Base-by-base conservation (phyloP, 2,888 invertebrate genomes). In the Drosophila pseudotalamancana region DNA sequence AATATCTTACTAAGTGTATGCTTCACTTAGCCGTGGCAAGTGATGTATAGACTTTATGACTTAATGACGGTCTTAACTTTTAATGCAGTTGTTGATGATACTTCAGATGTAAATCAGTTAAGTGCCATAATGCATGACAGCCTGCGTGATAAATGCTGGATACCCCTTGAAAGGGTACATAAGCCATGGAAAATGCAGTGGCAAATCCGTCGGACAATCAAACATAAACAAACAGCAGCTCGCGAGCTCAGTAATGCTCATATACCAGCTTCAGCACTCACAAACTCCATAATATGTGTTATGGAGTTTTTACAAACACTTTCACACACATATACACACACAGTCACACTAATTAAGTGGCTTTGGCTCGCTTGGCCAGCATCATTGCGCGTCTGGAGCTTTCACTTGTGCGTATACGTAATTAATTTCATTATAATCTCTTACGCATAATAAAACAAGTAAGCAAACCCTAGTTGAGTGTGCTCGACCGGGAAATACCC, bases 391-490 rank as follows among this genome's bases (percentile, higher is more conserved):
- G 50, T 55, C 54, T 50, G 45, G 42, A 48, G 37, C 48, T 68
- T 76, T 60, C 77, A 83, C 81, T 86, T 83, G 86, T 65, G 71
- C 81, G 81, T 83, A 83, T 82, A 77, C 84, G 81, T 86, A 82
- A 82, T 82, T 82, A 82, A 82, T 82, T 76, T 63, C 86, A 73
- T 80, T 86, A 79, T 82, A 82, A 82, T 82, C 81, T 83, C 83
- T 83, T 83, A 83, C 83, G 86, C 86, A 80, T 80, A 83, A 86
- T 86, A 77, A 86, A 71, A 72, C 68, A 74, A 71, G 60, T 67
- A 55, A 53, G 63, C 60, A 69, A 63, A 76, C 60, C n/a, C n/a
- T n/a, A n/a, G n/a, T n/a, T n/a, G n/a, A n/a, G n/a, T n/a, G n/a
- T n/a, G n/a, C n/a, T n/a, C n/a, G n/a, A n/a, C n/a, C n/a, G n/a